phyloP scores from a whole-genome alignment of 2,888 invertebrate species.

The Lasioglossum zephyrum region DNA sequence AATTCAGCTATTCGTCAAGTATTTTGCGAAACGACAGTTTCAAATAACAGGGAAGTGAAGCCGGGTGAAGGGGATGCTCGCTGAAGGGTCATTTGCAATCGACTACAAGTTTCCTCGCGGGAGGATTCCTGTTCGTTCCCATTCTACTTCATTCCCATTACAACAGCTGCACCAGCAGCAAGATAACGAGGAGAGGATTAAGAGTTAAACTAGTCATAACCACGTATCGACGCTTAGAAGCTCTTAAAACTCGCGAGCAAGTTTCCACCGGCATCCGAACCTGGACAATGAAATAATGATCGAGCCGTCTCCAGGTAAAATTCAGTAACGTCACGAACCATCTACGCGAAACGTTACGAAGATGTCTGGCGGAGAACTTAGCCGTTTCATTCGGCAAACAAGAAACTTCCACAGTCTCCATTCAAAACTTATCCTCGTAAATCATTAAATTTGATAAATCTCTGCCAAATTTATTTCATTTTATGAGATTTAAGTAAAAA shows the following conservation, averaged over 20 bases:
- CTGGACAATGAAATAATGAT: constrained; percentile 24
- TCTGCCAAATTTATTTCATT: background rate
- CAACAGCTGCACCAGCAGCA: constrained; percentile 45
- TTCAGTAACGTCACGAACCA: background rate
- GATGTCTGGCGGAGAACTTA: background rate
- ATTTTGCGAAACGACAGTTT: constrained; percentile 68
- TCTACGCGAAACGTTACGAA: background rate
- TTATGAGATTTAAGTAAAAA: background rate
- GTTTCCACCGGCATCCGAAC: background rate
- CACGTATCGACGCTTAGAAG: constrained; percentile 51
- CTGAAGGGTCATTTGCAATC: constrained; percentile 66
- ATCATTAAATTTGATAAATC: constrained; percentile 1
- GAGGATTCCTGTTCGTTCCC: constrained; percentile 54
- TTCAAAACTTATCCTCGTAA: background rate
- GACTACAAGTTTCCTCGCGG: constrained; percentile 57
- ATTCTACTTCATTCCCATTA: constrained; percentile 57
- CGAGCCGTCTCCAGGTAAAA: background rate
- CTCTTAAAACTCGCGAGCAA: constrained; percentile 35
- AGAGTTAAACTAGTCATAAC: constrained; percentile 62
- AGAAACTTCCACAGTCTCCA: background rate
- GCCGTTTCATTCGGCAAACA: background rate
- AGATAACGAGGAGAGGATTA: constrained; percentile 61
- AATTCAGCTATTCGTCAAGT: background rate
- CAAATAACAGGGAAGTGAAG: constrained; percentile 69
- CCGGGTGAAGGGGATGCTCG: constrained; percentile 35